Evolutionary conservation across 2,113 vertebrate genomes (phyloP).

Genomic region (Pelvicachromis taeniatus): DNA sequence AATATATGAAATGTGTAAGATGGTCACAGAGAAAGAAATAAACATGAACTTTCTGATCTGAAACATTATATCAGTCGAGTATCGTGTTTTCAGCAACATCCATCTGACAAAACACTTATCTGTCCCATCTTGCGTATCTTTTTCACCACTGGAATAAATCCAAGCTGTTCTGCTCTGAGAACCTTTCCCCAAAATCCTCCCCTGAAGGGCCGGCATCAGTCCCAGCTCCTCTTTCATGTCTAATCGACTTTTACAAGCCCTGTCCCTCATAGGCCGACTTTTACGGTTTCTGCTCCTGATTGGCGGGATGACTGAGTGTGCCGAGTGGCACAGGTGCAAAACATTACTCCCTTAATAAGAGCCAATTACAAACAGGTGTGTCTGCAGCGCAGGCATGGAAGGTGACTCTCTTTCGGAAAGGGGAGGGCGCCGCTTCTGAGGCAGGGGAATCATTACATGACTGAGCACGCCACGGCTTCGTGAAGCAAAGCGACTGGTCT

Average conservation of each 20-base stretch:
- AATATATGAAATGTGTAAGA: background rate
- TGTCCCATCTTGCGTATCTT: conserved; percentile 33
- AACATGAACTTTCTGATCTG: conserved; percentile 16
- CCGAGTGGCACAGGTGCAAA: conserved; percentile 50
- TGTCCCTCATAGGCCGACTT: conserved; percentile 29
- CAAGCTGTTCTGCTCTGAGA: conserved; percentile 35
- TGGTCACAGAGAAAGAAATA: conserved; percentile 1
- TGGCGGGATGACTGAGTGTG: conserved; percentile 28
- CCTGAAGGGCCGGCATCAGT: conserved; percentile 32
- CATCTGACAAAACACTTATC: conserved; percentile 54
- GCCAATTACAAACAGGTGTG: conserved; percentile 62
- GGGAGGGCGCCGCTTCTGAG: background rate
- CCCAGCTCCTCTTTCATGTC: conserved; percentile 58
- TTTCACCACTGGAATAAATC: conserved; percentile 42
- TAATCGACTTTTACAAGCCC: conserved; percentile 58
- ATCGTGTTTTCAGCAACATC: conserved; percentile 24
- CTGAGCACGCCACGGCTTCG: background rate
- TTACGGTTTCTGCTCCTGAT: conserved; percentile 27
- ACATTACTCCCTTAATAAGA: conserved; percentile 47
- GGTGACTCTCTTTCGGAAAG: conserved; percentile 24
- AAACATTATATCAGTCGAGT: conserved; percentile 10
- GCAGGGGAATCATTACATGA: background rate
- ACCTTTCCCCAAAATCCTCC: conserved; percentile 27
- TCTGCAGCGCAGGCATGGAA: background rate
- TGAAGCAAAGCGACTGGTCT: background rate